These are phyloP conservation scores for Dasypus novemcinctus DNA, from an alignment of 2,113 vertebrate genomes.

Conservation along the genomic window DNA sequence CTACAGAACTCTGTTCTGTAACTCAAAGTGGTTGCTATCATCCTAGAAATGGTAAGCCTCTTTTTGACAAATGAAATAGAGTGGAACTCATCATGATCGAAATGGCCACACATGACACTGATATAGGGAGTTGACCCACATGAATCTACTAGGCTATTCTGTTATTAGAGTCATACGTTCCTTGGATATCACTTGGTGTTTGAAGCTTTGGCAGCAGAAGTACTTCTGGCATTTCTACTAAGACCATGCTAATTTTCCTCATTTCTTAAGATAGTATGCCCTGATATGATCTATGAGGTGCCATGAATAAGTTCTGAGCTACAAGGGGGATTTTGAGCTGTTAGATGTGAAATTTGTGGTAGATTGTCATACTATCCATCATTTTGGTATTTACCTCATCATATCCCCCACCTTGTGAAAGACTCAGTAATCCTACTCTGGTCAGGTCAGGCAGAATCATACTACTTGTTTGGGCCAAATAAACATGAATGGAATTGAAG, in stretches of 20 bases:
- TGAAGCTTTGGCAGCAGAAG: background rate
- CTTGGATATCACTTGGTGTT: background rate
- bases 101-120: background rate
- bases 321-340: background rate
- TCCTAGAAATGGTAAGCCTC: background rate
- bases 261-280: background rate
- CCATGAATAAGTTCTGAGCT: background rate
- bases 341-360: background rate
- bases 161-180: background rate
- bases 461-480: background rate
- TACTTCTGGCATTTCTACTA: background rate
- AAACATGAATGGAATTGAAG: background rate
- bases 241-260: background rate
- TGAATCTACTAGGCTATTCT: background rate
- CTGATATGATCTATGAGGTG: background rate
- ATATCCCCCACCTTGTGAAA: background rate
- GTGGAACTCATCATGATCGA: background rate
- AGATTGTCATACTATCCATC: too few relatives aligned
- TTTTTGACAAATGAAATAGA: background rate
- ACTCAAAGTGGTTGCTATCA: background rate
- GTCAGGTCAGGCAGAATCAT: background rate
- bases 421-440: background rate
- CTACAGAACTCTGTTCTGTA: background rate
- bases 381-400: fast-evolving
- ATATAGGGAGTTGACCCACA: background rate